Conservation (phyloP, 1,140 invertebrate species). For the Pseudomyrmex dendroicus region DNA sequence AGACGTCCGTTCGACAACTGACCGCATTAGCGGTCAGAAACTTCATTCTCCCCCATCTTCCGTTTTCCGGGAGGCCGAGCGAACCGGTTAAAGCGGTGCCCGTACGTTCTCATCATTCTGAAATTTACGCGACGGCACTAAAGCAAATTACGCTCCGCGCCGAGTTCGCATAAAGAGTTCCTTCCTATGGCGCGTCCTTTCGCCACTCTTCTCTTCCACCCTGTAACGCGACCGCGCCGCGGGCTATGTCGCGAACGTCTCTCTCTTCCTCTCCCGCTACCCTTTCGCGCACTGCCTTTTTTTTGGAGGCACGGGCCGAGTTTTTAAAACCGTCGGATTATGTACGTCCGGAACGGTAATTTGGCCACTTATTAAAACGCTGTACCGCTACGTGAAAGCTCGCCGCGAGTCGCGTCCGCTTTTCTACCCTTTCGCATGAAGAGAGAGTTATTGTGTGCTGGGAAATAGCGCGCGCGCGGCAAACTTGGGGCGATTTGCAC, state of each 20-base stretch:
- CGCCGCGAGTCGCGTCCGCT: not conserved
- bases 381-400: conserved; percentile 16
- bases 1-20: conserved; percentile 56
- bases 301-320: conserved; percentile 13
- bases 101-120: conserved; percentile 68
- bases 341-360: conserved; percentile 58
- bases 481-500: conserved; percentile 43
- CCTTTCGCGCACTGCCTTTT: not conserved
- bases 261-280: not conserved
- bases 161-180: conserved; percentile 41
- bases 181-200: not conserved
- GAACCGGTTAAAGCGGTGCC: conserved; percentile 66
- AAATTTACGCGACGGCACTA: conserved; percentile 70
- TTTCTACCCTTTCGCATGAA: not conserved
- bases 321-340: conserved; percentile 60
- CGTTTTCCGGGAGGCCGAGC: not conserved
- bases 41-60: not conserved
- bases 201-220: not conserved
- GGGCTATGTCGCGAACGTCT: conserved; percentile 30
- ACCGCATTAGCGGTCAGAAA: conserved; percentile 64
- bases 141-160: conserved; percentile 70
- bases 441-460: conserved; percentile 39
- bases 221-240: conserved; percentile 17
- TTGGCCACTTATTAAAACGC: conserved; percentile 59
- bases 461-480: conserved; percentile 32